A percentile compares a stretch with the other conserved stretches of the same genome.
These are phyloP conservation scores for Calypte anna DNA, from an alignment of 2,113 vertebrate species.

Conservation along the genomic window DNA sequence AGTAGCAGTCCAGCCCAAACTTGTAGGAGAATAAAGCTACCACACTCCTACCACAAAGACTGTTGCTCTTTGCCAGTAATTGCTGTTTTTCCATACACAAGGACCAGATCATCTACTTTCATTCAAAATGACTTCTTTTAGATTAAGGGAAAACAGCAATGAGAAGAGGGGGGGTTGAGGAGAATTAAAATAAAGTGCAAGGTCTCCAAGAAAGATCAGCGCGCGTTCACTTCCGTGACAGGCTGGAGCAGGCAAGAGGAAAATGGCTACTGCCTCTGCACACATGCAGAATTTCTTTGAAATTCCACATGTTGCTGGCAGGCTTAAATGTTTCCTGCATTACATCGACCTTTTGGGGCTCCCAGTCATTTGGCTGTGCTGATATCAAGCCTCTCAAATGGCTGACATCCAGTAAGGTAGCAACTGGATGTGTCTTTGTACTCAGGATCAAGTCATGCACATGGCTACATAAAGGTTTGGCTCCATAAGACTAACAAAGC, in stretches of 20 bases:
- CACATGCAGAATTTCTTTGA: neutral
- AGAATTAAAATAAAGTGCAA: neutral
- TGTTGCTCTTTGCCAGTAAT: slow-evolving; percentile 55
- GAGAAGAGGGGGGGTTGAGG: neutral
- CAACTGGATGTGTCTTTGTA: neutral
- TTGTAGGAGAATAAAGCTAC: slow-evolving; percentile 62
- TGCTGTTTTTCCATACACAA: slow-evolving; percentile 60
- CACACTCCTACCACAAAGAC: slow-evolving; percentile 49
- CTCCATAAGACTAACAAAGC: neutral
- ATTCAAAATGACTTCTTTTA: slow-evolving; percentile 32
- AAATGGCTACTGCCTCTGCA: neutral
- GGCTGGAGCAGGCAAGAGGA: slow-evolving; percentile 15
- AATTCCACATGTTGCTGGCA: neutral
- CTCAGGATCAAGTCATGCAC: neutral
- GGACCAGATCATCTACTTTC: slow-evolving; percentile 51
- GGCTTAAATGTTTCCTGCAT: slow-evolving; percentile 7
- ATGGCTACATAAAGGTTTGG: rapidly evolving
- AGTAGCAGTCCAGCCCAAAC: slow-evolving; percentile 59
- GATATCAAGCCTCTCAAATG: neutral
- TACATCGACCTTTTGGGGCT: neutral
- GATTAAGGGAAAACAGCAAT: slow-evolving; percentile 7
- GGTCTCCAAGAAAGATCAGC: neutral
- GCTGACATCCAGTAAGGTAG: neutral
- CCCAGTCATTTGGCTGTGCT: neutral
- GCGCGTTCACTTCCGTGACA: neutral